Conservation (phyloP, 2,888 invertebrate species). For the Platycheirus albimanus region DNA sequence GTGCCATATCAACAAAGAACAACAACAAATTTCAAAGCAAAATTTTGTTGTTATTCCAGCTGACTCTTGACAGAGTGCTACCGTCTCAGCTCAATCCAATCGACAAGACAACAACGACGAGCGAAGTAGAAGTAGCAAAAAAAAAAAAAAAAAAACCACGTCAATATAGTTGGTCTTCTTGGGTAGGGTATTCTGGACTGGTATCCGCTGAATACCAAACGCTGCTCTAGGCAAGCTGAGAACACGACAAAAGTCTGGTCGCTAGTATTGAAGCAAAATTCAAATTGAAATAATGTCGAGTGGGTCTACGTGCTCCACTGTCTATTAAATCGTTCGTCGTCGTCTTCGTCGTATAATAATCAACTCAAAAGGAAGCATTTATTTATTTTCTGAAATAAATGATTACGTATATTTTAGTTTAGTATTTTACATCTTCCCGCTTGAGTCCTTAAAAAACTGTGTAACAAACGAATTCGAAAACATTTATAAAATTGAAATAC, state of each 20-base stretch:
- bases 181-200: constrained; percentile 13
- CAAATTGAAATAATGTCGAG: constrained; percentile 65
- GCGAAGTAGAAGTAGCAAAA: background rate
- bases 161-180: background rate
- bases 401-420: too few species aligned
- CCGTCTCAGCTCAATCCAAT: constrained; percentile 15
- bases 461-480: background rate
- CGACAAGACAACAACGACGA: background rate
- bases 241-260: constrained; percentile 12
- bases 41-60: constrained; percentile 17
- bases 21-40: background rate
- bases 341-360: constrained; percentile 28
- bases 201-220: constrained; percentile 30
- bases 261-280: constrained; percentile 54
- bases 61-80: background rate
- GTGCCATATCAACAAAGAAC: constrained; percentile 10
- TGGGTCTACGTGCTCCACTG: constrained; percentile 41
- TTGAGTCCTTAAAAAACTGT: background rate
- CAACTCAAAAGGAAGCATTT: constrained; percentile 9
- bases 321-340: constrained; percentile 21
- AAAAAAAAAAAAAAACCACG: background rate
- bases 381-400: background rate
- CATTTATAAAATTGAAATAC: background rate
- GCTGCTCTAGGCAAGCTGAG: constrained; percentile 29
- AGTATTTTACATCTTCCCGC: background rate